Base-by-base conservation (phyloP, 2,113 vertebrate species). In the Leucopsar rothschildi region DNA sequence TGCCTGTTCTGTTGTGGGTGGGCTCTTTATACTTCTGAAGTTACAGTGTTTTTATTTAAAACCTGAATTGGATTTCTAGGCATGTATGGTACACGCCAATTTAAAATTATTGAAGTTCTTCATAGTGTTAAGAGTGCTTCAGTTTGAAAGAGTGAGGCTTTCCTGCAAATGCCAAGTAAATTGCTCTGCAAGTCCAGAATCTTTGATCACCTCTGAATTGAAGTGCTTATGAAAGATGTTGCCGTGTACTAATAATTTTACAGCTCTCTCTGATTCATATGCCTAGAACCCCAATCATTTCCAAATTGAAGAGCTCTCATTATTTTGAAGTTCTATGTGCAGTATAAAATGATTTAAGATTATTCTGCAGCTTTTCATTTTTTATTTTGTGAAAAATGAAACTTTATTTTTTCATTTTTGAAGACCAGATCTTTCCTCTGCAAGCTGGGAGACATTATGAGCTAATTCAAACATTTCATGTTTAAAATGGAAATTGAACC, bases 71-170 rank as follows among this genome's bases (percentile, higher is more conserved):
- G 55, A 92, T 97, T 97, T 98, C 87, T 96, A 83, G 87, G 72
- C 88, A 95, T 97, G 88, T 96, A 88, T 96, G 69, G 85, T 94
- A 94, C 82, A 95, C 11, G 91, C 50, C 91, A 98, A 96, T 98
- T 98, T 97, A 91, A 97, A 97, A 98, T 96, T 97, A 94, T 95
- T 98, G 76, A 68, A 96, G 82, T 97, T 97, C 94, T 97, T 98
- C 93, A 76, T 96, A 97, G 96, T 97, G 97, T 97, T 95, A 97
- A 97, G 95, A 93, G 94, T 95, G 84, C 93, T 97, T 97, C 97
- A 97, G 76, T 92, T 92, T 97, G 96, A 97, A 98, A 97, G 92
- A 97, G 96, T 90, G 94, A 97, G 87, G 53, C 82, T 97, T 97
- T 98, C 84, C 95, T 96, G 93, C 65, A 97, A 97, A 97, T 97